phyloP scores from a whole-genome alignment of 2,797 vertebrate genomes.

The Bradypodion ventrale region DNA sequence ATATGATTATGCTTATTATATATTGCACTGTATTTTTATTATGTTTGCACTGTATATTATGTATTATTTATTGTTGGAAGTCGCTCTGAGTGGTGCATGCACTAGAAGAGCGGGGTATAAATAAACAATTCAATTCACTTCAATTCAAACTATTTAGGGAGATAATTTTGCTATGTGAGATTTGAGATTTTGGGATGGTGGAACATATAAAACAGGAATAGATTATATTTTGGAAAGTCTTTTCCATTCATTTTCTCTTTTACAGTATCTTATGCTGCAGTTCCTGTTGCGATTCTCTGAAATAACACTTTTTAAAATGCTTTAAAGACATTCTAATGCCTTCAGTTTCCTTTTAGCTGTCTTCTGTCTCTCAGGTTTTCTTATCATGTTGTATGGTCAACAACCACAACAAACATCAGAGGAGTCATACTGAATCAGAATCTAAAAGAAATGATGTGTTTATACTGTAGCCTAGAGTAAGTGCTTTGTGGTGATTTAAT shows the following conservation, averaged over 20 bases:
- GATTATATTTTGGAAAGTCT: background rate
- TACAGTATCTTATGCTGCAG: background rate
- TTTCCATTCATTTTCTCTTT: constrained; percentile 1
- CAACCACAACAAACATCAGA: constrained; percentile 5
- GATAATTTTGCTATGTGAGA: background rate
- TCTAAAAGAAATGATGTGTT: background rate
- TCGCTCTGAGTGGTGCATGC: no score
- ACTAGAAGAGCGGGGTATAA: no score
- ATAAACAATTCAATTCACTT: no score
- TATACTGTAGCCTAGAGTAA: background rate
- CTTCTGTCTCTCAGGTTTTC: constrained; percentile 16
- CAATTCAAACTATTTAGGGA: no score
- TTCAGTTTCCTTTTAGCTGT: background rate
- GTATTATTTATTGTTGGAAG: no score
- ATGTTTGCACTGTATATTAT: no score
- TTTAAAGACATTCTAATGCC: constrained; percentile 1
- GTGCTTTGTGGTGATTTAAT: background rate
- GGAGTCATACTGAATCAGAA: background rate
- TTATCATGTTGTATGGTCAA: constrained; percentile 1
- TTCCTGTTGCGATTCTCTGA: background rate
- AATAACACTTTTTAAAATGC: background rate
- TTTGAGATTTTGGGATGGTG: background rate
- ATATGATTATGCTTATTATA: no score
- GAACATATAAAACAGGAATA: background rate
- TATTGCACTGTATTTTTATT: no score